phyloP scores from a whole-genome alignment of 1,140 invertebrate genomes.

The Monomorium pharaonis region DNA sequence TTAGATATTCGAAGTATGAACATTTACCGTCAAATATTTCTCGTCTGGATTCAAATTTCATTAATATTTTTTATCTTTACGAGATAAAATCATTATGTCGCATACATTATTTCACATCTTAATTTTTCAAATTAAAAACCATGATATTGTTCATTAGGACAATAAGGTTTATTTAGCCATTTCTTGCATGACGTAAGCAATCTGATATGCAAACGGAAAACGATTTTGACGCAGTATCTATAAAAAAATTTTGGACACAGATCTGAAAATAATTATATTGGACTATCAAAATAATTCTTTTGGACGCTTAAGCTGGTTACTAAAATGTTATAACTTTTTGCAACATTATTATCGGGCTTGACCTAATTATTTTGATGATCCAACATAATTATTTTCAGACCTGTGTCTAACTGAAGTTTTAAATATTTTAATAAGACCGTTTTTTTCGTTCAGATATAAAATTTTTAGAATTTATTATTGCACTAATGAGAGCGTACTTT shows the following conservation, averaged over 20 bases:
- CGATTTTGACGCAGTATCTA: not conserved
- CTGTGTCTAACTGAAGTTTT: no score
- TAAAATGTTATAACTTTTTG: no score
- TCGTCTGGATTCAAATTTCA: slow-evolving; percentile 3
- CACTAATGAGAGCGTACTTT: slow-evolving; percentile 36
- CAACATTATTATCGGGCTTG: no score
- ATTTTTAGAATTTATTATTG: slow-evolving; percentile 64
- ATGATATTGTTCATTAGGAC: not conserved
- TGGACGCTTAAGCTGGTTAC: no score
- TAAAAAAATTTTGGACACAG: no score
- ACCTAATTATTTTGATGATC: no score
- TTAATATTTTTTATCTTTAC: not conserved
- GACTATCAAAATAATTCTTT: no score
- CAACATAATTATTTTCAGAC: no score
- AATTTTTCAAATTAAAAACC: not conserved
- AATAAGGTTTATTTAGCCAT: not conserved
- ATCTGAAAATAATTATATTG: no score
- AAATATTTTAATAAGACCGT: no score
- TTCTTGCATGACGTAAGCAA: slow-evolving; percentile 46
- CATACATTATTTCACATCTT: not conserved
- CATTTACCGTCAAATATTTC: not conserved
- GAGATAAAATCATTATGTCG: not conserved
- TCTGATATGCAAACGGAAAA: slow-evolving; percentile 51
- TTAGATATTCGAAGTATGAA: not conserved
- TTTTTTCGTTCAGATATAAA: not conserved